These are phyloP conservation scores for Nematostella vectensis DNA, from an alignment of 92 coral and sea anemone genomes.

Conservation along the genomic window DNA sequence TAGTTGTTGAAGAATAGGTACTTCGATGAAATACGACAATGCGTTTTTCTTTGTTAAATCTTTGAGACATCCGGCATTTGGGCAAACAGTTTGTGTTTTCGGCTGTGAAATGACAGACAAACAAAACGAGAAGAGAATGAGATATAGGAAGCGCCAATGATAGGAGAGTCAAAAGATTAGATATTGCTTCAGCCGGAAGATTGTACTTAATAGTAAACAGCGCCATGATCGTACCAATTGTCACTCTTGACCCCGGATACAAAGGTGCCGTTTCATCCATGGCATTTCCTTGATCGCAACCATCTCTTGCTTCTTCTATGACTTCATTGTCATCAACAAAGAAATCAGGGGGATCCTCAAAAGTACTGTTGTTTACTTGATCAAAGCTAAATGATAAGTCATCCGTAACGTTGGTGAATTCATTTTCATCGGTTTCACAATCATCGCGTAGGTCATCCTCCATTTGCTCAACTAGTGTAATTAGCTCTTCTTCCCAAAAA, in stretches of 20 bases:
- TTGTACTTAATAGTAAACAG: conserved; percentile 25
- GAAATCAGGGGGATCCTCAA: too few species aligned
- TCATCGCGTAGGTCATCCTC: conserved; percentile 17
- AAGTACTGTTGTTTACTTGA: too few species aligned
- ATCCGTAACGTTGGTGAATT: conserved; percentile 7
- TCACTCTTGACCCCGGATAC: conserved; percentile 32
- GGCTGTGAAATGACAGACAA: conserved; percentile 1
- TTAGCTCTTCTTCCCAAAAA: conserved; percentile 18
- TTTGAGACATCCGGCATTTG: conserved; percentile 37
- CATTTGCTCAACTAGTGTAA: conserved; percentile 9
- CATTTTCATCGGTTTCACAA: conserved; percentile 13
- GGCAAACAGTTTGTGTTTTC: conserved; percentile 12
- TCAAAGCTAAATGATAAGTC: too few species aligned
- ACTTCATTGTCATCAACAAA: not conserved
- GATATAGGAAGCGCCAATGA: conserved; percentile 1
- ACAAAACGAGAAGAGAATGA: too few species aligned
- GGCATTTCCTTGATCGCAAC: not conserved
- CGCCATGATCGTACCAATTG: conserved; percentile 39
- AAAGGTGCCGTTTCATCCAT: conserved; percentile 20
- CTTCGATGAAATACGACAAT: conserved; percentile 33
- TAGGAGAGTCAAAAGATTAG: conserved; percentile 21
- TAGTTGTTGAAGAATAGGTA: conserved; percentile 36
- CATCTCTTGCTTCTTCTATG: conserved; percentile 1
- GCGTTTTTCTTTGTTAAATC: conserved; percentile 14
- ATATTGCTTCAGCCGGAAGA: conserved; percentile 37